phyloP scores from a whole-genome alignment of 2,113 vertebrate species.

The Pontoporia blainvillei region DNA sequence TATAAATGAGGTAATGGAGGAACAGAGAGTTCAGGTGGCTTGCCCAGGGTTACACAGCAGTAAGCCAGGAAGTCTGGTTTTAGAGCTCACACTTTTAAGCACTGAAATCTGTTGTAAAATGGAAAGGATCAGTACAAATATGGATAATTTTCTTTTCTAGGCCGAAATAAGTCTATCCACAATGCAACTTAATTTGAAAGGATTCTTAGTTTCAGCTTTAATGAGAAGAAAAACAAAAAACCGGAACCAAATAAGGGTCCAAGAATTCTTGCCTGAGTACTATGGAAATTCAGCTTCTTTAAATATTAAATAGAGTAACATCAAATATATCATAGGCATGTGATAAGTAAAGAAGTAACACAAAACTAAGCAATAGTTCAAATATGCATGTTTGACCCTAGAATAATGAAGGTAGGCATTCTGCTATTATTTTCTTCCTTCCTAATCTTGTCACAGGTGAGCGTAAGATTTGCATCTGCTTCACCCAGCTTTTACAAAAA shows the following conservation, averaged over 20 bases:
- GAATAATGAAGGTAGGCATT: background rate
- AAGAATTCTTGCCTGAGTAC: background rate
- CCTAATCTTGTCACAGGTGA: background rate
- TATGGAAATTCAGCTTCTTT: background rate
- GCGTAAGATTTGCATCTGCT: background rate
- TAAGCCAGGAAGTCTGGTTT: background rate
- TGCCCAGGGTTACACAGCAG: background rate
- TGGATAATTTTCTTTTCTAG: background rate
- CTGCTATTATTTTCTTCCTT: background rate
- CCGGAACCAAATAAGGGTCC: background rate
- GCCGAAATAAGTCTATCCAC: background rate
- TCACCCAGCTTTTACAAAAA: slow-evolving; percentile 20
- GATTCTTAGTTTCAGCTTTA: background rate
- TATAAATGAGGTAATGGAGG: background rate
- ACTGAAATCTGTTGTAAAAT: background rate
- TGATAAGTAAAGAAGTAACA: background rate
- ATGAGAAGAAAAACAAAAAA: slow-evolving; percentile 25
- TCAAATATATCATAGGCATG: background rate
- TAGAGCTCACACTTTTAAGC: background rate
- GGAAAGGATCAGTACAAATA: background rate
- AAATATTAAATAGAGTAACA: background rate
- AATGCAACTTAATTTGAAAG: background rate
- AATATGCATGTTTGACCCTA: background rate
- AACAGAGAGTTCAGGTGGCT: background rate
- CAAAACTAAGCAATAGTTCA: background rate